These are phyloP conservation scores for Diploptera punctata DNA, from an alignment of 2,888 invertebrate species.

Conservation along the genomic window DNA sequence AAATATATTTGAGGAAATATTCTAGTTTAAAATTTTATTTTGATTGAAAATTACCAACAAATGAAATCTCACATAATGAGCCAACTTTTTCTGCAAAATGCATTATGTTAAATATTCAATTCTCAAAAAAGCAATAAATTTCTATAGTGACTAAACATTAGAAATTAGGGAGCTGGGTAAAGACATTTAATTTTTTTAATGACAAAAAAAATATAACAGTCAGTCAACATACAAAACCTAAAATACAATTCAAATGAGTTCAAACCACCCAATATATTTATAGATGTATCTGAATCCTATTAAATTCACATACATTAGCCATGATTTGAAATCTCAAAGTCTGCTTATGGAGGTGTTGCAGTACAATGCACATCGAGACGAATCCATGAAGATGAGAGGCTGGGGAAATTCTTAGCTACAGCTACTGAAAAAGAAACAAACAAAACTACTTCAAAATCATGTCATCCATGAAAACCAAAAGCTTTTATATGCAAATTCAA, in stretches of 20 bases:
- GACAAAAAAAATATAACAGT: not conserved
- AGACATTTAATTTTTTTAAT: not conserved
- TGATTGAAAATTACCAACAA: constrained; percentile 14
- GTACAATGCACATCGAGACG: constrained; percentile 25
- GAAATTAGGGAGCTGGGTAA: not conserved
- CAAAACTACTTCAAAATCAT: no score
- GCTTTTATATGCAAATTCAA: no score
- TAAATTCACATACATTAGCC: constrained; percentile 17
- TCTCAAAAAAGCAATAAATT: not conserved
- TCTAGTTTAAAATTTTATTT: constrained; percentile 15
- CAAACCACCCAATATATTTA: constrained; percentile 1
- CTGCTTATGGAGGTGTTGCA: constrained; percentile 20
- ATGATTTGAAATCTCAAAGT: constrained; percentile 13
- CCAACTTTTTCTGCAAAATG: not conserved
- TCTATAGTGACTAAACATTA: no score
- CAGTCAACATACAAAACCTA: not conserved
- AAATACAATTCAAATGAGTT: constrained; percentile 6
- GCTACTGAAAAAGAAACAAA: constrained; percentile 33
- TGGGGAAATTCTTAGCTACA: constrained; percentile 32
- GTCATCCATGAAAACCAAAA: no score
- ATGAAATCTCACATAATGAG: not conserved
- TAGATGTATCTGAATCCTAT: constrained; percentile 15
- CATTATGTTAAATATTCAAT: not conserved
- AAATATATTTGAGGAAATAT: not conserved
- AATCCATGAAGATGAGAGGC: constrained; percentile 33